Conservation (phyloP, 2,797 vertebrate species). For the Avahi laniger region DNA sequence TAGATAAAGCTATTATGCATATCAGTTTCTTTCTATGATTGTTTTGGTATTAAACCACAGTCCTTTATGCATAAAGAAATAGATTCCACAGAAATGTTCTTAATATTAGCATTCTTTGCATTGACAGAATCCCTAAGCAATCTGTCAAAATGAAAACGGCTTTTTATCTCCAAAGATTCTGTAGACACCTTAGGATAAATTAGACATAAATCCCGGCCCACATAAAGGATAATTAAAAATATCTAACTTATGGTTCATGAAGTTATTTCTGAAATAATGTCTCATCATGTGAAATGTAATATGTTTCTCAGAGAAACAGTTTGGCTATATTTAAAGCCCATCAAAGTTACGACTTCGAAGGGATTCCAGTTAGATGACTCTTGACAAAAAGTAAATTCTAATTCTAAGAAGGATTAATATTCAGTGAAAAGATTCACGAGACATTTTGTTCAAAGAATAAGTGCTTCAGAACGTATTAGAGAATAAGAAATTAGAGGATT, state of each 20-base stretch:
- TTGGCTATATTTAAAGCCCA: constrained; percentile 58
- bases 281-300: constrained; percentile 35
- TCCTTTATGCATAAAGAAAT: constrained; percentile 8
- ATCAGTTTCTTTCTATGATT: background rate
- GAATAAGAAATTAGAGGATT: constrained; percentile 21
- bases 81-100: constrained; percentile 34
- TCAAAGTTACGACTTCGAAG: constrained; percentile 43
- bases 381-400: constrained; percentile 65
- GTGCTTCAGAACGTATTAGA: constrained; percentile 46
- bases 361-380: constrained; percentile 52
- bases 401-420: constrained; percentile 64
- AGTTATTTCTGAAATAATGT: constrained; percentile 54
- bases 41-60: constrained; percentile 41
- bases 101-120: constrained; percentile 40
- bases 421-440: constrained; percentile 43
- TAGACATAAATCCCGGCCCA: constrained; percentile 40
- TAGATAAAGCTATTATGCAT: constrained; percentile 14
- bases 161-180: constrained; percentile 41
- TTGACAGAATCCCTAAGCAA: constrained; percentile 53
- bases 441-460: constrained; percentile 65
- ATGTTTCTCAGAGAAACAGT: constrained; percentile 41
- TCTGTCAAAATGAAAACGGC: constrained; percentile 47
- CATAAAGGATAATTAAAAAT: constrained; percentile 60
- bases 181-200: constrained; percentile 39
- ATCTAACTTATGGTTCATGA: constrained; percentile 46